phyloP scores from a whole-genome alignment of 2,797 vertebrate genomes.

The Chloroceryle inda region DNA sequence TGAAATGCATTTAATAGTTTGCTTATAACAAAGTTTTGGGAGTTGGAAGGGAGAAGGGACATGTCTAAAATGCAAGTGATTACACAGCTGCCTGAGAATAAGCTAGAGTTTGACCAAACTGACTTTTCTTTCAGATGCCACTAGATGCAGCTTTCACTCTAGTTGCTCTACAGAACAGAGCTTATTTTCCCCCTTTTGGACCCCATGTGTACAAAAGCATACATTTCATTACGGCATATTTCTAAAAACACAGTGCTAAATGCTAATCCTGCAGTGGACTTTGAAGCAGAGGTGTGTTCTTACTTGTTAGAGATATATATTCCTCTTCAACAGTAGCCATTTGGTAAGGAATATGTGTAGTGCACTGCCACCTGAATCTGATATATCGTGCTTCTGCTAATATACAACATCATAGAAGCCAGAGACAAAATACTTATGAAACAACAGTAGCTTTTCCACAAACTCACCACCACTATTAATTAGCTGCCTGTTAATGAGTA shows the following conservation, averaged over 20 bases:
- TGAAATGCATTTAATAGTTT: neutral
- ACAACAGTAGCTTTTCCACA: constrained; percentile 18
- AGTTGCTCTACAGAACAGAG: neutral
- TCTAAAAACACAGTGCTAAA: neutral
- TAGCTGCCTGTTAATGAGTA: neutral
- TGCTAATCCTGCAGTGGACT: neutral
- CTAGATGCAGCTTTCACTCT: neutral
- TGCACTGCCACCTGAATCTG: neutral
- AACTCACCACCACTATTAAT: neutral
- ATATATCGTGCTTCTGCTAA: neutral
- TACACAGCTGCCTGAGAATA: neutral
- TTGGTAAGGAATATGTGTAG: neutral
- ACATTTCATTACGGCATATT: neutral
- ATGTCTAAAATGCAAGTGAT: neutral
- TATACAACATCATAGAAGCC: neutral
- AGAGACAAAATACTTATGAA: neutral
- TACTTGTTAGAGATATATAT: neutral
- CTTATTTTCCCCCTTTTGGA: neutral
- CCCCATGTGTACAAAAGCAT: neutral
- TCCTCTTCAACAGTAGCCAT: neutral
- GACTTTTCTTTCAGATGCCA: neutral
- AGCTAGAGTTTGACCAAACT: neutral
- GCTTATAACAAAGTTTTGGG: neutral
- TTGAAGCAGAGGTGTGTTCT: neutral
- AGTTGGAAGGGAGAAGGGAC: neutral